Percentiles rank a stretch among this genome's conserved stretches.
Conservation (phyloP, 2,113 vertebrate species). For the Rattus norvegicus region DNA sequence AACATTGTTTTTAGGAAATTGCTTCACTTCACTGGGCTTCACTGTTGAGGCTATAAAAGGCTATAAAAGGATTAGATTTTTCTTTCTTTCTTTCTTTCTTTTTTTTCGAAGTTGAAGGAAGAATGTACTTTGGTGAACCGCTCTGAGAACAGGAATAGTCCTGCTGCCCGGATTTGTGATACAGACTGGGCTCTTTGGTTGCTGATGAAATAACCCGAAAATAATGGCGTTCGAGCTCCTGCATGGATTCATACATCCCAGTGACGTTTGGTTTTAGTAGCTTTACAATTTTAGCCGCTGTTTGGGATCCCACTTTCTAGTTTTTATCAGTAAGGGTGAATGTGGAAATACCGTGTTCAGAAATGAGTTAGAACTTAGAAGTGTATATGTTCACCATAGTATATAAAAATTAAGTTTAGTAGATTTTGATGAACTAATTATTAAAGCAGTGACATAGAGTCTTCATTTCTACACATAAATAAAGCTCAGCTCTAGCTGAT, state of each 20-base stretch:
- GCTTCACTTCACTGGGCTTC: conserved; percentile 2
- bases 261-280: background rate
- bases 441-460: background rate
- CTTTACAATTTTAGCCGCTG: background rate
- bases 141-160: background rate
- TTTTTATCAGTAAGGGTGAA: background rate
- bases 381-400: conserved; percentile 3
- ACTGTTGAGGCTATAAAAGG: conserved; percentile 3
- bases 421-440: conserved; percentile 44
- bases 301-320: conserved; percentile 26
- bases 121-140: background rate
- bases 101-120: background rate
- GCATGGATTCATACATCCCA: background rate
- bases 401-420: conserved; percentile 26
- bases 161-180: background rate
- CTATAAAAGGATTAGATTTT: conserved; percentile 29
- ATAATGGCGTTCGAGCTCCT: background rate
- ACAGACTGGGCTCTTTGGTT: background rate
- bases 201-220: conserved; percentile 6
- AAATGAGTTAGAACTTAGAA: background rate
- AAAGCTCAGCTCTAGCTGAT: background rate
- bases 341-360: background rate
- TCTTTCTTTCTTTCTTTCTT: background rate
- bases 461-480: background rate
- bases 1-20: conserved; percentile 40